These are phyloP conservation scores for Arnoldichthys spilopterus DNA, from an alignment of 2,797 vertebrate genomes.

Conservation along the genomic window DNA sequence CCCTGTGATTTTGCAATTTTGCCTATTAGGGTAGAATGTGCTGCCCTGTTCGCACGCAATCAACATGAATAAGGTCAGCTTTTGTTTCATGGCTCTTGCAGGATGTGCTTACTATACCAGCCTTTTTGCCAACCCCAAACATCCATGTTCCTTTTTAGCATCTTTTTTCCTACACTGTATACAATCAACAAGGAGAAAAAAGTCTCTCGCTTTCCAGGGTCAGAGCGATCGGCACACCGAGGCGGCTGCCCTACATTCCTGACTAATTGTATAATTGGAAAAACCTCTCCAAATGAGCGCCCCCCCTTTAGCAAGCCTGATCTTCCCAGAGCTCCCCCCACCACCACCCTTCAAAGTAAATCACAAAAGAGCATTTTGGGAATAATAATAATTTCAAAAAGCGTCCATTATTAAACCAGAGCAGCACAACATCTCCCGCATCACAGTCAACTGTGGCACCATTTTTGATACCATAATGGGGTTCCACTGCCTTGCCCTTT, in stretches of 20 bases:
- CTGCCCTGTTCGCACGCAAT: slow-evolving; percentile 63
- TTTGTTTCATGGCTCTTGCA: slow-evolving; percentile 47
- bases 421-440: slow-evolving; percentile 61
- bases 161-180: slow-evolving; percentile 24
- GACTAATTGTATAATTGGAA: slow-evolving; percentile 87
- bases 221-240: slow-evolving; percentile 72
- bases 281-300: slow-evolving; percentile 84
- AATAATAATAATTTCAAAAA: slow-evolving; percentile 83
- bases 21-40: slow-evolving; percentile 56
- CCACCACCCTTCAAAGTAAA: slow-evolving; percentile 78
- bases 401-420: slow-evolving; percentile 78
- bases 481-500: not conserved
- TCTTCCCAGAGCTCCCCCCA: slow-evolving; percentile 61
- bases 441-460: slow-evolving; percentile 45
- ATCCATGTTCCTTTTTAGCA: slow-evolving; percentile 19
- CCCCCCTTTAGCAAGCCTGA: slow-evolving; percentile 64
- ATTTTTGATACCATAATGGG: slow-evolving; percentile 12
- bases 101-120: slow-evolving; percentile 25
- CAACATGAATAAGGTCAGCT: slow-evolving; percentile 57
- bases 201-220: slow-evolving; percentile 71
- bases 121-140: slow-evolving; percentile 3
- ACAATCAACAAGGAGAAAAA: slow-evolving; percentile 58
- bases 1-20: slow-evolving; percentile 66
- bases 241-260: slow-evolving; percentile 86
- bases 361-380: slow-evolving; percentile 86